Conservation (phyloP, 2,113 vertebrate genomes). For the Myrmecophaga tridactyla region DNA sequence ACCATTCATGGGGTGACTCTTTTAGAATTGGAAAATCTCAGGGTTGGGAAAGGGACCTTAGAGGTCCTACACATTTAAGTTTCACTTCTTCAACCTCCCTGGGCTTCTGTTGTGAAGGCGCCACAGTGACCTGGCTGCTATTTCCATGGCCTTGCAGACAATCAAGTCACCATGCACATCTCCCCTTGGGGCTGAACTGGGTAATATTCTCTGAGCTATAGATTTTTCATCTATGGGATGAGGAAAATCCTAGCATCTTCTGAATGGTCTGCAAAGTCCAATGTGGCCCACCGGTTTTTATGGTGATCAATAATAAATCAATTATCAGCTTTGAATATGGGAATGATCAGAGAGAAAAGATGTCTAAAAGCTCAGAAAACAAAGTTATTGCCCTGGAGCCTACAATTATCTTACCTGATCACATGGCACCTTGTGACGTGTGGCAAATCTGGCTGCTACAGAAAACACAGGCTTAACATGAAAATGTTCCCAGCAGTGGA, state of each 20-base stretch:
- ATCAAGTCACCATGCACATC: background rate
- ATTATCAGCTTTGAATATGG: background rate
- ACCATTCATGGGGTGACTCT: background rate
- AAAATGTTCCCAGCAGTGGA: background rate
- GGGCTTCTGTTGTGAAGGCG: background rate
- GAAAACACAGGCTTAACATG: background rate
- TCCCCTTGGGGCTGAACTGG: background rate
- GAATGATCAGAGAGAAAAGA: background rate
- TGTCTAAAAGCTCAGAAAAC: background rate
- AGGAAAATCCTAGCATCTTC: background rate
- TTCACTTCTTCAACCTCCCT: background rate
- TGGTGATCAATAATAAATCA: background rate
- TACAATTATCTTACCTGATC: background rate
- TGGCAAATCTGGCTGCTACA: background rate
- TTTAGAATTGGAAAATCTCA: background rate
- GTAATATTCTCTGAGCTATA: background rate
- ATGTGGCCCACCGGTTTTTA: background rate
- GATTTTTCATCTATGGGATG: background rate
- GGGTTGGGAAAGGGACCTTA: background rate
- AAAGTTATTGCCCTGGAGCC: background rate
- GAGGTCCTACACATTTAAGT: background rate
- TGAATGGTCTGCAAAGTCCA: background rate
- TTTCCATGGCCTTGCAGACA: background rate
- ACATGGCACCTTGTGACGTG: background rate
- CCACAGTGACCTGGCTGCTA: background rate